Base-by-base conservation (phyloP, 2,113 vertebrate species). In the Alexandromys fortis region DNA sequence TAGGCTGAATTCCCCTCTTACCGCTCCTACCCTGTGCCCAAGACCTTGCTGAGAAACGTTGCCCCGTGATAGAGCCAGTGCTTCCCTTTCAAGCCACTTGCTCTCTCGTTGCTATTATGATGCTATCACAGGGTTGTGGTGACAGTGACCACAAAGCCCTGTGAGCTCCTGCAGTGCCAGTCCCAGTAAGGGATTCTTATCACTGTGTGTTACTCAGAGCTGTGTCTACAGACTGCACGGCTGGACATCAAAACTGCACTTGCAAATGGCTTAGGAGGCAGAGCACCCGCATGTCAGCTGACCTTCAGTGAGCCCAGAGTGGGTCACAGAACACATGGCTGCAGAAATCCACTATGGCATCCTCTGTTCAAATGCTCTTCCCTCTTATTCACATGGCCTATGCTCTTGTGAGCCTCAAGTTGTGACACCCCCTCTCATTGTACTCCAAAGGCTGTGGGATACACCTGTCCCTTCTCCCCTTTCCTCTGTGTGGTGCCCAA, bases 81-180 rank as follows among this genome's bases (percentile, higher is more conserved):
- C 24, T 86, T 94, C 42, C 45, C n/a, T 83, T 96, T 92, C 33
- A 52, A 90, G 22, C 11, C 65, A 76, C 68, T 89, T 91, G 67
- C 30, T 92, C 33, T 42, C 83, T 90, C 78, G 3, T 38, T 91
- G 68, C 70, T 28, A 72, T 72, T 76, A 73, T 45, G 83, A 79
- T 45, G 33, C 61, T 82, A 67, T 76, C 49, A 68, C 35, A 22
- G 17, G 67, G 28, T 58, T 58, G 58, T 58, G 70, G 49, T 86
- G 22, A 89, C n/a, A 33, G 52, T 77, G 67, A 91, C 35, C 63
- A 22, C 3, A 45, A 17, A 28, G 26, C 13, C 42, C 19, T 0
- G 0, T 7, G 65, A 94, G 49, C 33, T 42, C 21, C 73, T 47
- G 47, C 21, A 47, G 19, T 2, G 49, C 14, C n/a, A 5, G 83